phyloP scores from a whole-genome alignment of 2,888 invertebrate genomes.

The Chymomyza procnemis region DNA sequence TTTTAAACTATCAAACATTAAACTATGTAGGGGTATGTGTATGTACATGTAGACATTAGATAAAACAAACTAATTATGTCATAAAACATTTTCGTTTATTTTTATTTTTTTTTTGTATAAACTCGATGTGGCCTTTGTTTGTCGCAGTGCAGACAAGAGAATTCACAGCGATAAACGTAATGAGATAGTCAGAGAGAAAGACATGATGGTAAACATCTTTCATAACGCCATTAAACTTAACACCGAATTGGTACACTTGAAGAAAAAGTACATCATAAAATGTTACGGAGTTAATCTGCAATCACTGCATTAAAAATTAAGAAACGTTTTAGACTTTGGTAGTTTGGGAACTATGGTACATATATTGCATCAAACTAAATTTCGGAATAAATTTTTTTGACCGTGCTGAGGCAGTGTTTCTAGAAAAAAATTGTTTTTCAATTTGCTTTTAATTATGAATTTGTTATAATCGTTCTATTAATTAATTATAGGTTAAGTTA shows the following conservation, averaged over 20 bases:
- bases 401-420: too few species aligned
- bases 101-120: neutral
- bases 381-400: too few species aligned
- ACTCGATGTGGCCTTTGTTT: neutral
- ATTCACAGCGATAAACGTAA: conserved; percentile 45
- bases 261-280: neutral
- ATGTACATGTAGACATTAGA: too few species aligned
- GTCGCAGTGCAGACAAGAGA: conserved; percentile 46
- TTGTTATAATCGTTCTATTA: too few species aligned
- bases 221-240: neutral
- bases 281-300: neutral
- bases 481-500: too few species aligned
- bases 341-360: too few species aligned
- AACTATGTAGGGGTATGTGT: too few species aligned
- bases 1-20: conserved; percentile 4
- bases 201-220: neutral
- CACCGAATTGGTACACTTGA: neutral
- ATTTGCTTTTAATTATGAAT: too few species aligned
- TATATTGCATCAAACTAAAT: too few species aligned
- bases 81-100: conserved; percentile 26
- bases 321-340: too few species aligned
- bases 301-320: too few species aligned
- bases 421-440: too few species aligned
- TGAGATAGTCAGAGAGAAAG: neutral
- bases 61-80: conserved; percentile 58